These are phyloP conservation scores for Icerya purchasi DNA, from an alignment of 2,888 invertebrate species.

Conservation along the genomic window DNA sequence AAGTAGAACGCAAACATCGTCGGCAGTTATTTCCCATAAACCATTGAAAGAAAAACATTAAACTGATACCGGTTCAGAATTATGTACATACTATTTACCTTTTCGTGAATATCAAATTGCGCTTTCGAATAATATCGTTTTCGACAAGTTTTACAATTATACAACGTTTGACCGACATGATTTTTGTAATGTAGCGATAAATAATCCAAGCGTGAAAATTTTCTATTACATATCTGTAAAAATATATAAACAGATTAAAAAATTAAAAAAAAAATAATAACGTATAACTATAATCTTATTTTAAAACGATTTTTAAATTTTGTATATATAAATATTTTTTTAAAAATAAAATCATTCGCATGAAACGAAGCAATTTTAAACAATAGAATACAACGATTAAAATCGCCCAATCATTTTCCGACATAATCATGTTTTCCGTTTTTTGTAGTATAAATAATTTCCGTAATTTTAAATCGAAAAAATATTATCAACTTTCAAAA, in stretches of 20 bases:
- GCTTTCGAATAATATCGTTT: constrained; percentile 2
- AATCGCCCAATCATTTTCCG: too few species aligned
- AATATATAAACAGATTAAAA: background rate
- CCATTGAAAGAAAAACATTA: background rate
- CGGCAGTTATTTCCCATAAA: background rate
- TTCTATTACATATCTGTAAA: constrained; percentile 4
- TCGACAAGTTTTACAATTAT: constrained; percentile 1
- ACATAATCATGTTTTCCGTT: too few species aligned
- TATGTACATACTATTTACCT: background rate
- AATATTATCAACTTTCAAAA: too few species aligned
- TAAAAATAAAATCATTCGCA: too few species aligned
- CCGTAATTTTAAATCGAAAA: too few species aligned
- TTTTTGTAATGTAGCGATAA: constrained; percentile 5
- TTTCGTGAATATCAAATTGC: constrained; percentile 1
- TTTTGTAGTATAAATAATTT: too few species aligned
- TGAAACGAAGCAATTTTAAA: too few species aligned
- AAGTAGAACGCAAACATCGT: background rate
- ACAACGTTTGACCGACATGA: background rate
- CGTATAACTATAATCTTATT: too few species aligned
- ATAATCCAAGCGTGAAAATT: constrained; percentile 1
- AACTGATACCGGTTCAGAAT: background rate
- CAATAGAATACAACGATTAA: too few species aligned
- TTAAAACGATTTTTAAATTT: too few species aligned
- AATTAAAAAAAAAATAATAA: too few species aligned
- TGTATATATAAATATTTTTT: too few species aligned